phyloP scores from a whole-genome alignment of 2,888 invertebrate species.

The Neoascia interrupta region DNA sequence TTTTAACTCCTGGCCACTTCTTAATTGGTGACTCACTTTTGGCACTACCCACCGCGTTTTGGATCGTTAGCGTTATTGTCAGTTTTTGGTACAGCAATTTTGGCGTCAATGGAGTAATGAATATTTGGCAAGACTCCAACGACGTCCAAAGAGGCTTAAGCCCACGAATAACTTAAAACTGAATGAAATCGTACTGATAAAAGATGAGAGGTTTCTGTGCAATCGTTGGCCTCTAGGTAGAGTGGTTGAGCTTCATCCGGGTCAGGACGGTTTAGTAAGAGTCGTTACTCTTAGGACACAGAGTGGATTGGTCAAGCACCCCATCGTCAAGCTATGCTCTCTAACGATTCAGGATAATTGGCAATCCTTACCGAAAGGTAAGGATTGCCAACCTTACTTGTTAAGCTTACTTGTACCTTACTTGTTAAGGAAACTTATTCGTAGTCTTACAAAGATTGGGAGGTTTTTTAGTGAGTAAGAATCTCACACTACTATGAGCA shows the following conservation, averaged over 20 bases:
- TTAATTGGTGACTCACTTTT: constrained; percentile 49
- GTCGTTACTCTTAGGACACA: constrained; percentile 10
- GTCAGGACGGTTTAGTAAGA: constrained; percentile 5
- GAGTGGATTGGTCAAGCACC: neutral
- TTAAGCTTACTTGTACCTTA: too few species aligned
- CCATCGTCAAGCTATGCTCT: constrained; percentile 6
- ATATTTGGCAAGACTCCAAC: constrained; percentile 43
- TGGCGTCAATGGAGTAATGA: constrained; percentile 54
- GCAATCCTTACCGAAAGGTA: too few species aligned
- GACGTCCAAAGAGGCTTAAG: constrained; percentile 44
- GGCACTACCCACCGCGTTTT: constrained; percentile 14
- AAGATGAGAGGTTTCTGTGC: constrained; percentile 28
- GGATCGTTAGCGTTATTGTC: neutral
- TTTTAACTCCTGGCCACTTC: constrained; percentile 49
- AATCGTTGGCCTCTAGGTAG: constrained; percentile 22
- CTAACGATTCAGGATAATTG: constrained; percentile 65
- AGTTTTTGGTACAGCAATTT: constrained; percentile 42
- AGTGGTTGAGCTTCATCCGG: constrained; percentile 31
- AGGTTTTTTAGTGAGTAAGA: too few species aligned
- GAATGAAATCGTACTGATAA: constrained; percentile 43
- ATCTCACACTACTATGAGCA: too few species aligned
- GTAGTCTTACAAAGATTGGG: too few species aligned
- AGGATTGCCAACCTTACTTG: too few species aligned
- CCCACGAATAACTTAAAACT: constrained; percentile 28
- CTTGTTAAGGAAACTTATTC: too few species aligned